Evolutionary conservation across 2,113 vertebrate species (phyloP).

Genomic region (Chunga burmeisteri): DNA sequence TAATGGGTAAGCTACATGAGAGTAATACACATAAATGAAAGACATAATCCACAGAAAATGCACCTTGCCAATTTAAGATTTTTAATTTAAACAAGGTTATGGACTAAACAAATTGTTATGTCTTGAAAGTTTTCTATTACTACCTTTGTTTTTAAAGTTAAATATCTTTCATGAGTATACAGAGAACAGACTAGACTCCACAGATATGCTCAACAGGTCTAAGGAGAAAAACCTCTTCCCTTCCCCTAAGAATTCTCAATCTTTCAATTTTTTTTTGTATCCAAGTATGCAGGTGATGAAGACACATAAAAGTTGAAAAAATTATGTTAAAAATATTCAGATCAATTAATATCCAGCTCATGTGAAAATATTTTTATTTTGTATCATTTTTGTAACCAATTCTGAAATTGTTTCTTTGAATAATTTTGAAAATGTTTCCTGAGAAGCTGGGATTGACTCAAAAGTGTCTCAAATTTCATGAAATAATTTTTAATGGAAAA

Average conservation of each 20-base stretch:
- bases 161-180: not conserved
- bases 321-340: not conserved
- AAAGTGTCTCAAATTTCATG: not conserved
- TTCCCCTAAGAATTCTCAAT: not conserved
- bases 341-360: not conserved
- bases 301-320: not conserved
- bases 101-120: not conserved
- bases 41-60: not conserved
- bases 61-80: not conserved
- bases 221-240: not conserved
- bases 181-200: not conserved
- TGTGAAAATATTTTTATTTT: not conserved
- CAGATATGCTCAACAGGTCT: not conserved
- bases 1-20: accelerated
- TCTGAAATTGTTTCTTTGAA: not conserved
- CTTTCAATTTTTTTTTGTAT: not conserved
- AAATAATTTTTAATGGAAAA: not conserved
- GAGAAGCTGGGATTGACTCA: not conserved
- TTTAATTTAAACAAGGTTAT: not conserved
- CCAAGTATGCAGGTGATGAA: not conserved
- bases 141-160: not conserved
- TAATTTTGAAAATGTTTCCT: not conserved
- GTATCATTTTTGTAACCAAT: not conserved
- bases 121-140: not conserved
- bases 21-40: not conserved